Evolutionary conservation across 2,113 vertebrate species (phyloP), one percentile per base, ranked within the genome.

Genomic region (Chroicocephalus ridibundus): DNA sequence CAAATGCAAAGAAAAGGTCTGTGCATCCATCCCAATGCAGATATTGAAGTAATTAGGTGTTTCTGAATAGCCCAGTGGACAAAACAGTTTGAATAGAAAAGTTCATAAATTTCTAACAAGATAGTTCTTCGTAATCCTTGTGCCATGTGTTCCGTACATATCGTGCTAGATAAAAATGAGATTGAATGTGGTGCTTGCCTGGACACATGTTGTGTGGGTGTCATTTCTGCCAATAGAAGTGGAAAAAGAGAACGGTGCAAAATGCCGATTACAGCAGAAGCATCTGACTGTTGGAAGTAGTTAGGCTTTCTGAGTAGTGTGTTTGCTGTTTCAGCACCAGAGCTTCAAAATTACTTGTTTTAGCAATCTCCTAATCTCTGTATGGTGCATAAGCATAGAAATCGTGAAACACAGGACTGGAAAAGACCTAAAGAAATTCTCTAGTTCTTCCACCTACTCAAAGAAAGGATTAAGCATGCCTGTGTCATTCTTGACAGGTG

Each of bases 161-260:
- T 10, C 0, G 75, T 97, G 90, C 94, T 93, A 78, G 72, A 74
- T 91, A 77, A 88, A 87, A 85, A 78, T 46, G 64, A 65, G 82
- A 61, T 66, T 78, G 70, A 93, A 75, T 92, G 60, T 68, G 81
- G 32, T 86, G 83, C 72, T 90, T 93, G 86, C 65, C 82, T 92
- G 69, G 90, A 91, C 94, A 97, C 94, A 94, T 95, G 94, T 94
- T 95, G 81, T 94, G 96, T 96, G 93, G 96, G 96, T 68, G 92
- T 95, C 69, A 85, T 84, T 97, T 82, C 95, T 97, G 80, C 95
- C 96, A 91, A 83, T 64, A 77, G 84, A 79, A 96, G 64, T 91
- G 78, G 75, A 71, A 93, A 92, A 94, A 88, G 90, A 51, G 69
- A 96, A 96, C 75, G 57, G 83, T 88, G 81, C 93, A 64, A 70